A percentile compares a stretch with the other conserved stretches of the same genome.
Evolutionary conservation across 1,140 invertebrate species (phyloP).

Genomic region (Goniozus legneri): DNA sequence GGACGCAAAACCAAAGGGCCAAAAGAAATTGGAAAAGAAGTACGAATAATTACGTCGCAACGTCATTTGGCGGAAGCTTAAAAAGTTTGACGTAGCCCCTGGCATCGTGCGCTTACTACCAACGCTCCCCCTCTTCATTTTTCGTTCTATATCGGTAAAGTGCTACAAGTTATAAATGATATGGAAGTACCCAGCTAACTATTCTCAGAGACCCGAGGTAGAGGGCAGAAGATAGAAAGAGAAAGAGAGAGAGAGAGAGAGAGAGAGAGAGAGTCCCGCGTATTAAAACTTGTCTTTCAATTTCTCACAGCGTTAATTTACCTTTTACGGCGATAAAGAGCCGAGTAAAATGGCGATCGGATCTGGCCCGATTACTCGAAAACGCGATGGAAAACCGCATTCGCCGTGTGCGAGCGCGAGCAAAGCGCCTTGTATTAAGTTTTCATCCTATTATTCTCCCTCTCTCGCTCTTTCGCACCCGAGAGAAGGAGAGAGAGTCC

Average conservation of each 20-base stretch:
- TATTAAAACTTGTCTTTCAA: conserved; percentile 13
- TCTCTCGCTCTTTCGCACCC: too few relatives aligned
- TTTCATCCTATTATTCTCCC: too few relatives aligned
- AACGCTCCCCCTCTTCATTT: conserved; percentile 3
- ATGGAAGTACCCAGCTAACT: conserved; percentile 10
- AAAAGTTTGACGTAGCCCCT: conserved; percentile 40
- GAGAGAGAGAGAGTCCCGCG: neutral
- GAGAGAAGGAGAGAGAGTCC: too few relatives aligned
- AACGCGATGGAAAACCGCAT: too few relatives aligned
- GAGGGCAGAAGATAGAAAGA: neutral
- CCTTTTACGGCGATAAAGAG: too few relatives aligned
- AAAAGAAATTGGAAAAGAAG: too few relatives aligned
- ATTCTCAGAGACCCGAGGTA: too few relatives aligned
- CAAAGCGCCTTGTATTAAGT: too few relatives aligned
- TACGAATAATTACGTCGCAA: conserved; percentile 36
- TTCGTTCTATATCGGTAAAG: conserved; percentile 1
- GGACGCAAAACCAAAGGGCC: too few relatives aligned
- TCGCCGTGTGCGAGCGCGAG: too few relatives aligned
- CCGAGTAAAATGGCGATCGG: too few relatives aligned
- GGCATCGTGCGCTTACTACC: conserved; percentile 10
- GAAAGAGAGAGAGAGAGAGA: neutral
- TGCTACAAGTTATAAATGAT: conserved; percentile 30
- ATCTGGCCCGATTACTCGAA: too few relatives aligned
- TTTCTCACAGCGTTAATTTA: conserved; percentile 10
- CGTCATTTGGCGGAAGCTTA: conserved; percentile 36